Evolutionary conservation across 2,113 vertebrate genomes (phyloP), one percentile per base, ranked within the genome.

Genomic region (Chionis minor): DNA sequence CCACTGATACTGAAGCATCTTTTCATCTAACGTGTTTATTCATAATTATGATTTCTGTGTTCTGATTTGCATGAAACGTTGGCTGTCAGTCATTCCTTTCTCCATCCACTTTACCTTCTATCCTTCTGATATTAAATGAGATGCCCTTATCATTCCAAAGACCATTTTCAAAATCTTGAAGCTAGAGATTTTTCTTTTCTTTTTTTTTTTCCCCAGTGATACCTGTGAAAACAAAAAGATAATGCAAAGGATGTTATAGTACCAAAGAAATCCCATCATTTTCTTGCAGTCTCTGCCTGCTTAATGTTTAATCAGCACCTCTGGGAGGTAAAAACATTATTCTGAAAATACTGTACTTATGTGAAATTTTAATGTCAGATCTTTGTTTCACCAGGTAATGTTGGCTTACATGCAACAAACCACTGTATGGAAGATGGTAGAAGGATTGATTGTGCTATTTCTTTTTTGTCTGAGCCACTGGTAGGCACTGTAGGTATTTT

Each of bases 171-270:
- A 94, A 94, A 74, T 77, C 0, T 32, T 96, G 75, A 96, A 96
- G 96, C 51, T 88, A 88, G 96, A 97, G 78, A 52, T 63, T 54
- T 91, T 94, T 90, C 45, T 47, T 86, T 81, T 75, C 12, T 26
- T 90, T 92, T 94, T 82, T 88, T 92, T 73, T 92, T 88, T 81
- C 58, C 92, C 84, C 94, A 94, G 91, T 88, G 88, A 82, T 88
- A 71, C 85, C 73, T 69, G 78, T 96, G 96, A 95, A 96, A 97
- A 89, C 75, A 95, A 96, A 96, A 90, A 91, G 92, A 67, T 94
- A 94, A 97, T 96, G 90, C 94, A 95, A 92, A 93, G 94, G 93
- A 96, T 86, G 45, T 96, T 80, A 90, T 93, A 98, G 87, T 96
- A 90, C 88, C 93, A 94, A 88, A 90, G 88, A 95, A 97, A 97